Evolutionary conservation across 2,888 invertebrate genomes (phyloP).

Genomic region (Zhuqinia jingwanae): DNA sequence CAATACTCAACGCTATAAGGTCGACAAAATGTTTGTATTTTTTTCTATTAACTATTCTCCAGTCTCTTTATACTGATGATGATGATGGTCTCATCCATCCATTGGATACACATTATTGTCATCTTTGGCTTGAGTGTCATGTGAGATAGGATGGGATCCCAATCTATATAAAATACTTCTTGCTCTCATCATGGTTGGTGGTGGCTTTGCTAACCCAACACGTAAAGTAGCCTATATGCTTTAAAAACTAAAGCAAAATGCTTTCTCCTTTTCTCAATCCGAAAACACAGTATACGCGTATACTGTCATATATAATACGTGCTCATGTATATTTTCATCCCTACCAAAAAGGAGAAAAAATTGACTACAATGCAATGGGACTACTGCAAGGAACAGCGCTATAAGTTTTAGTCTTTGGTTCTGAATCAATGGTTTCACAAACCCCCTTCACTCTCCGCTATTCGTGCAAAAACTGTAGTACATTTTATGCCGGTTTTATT

Average conservation of each 20-base stretch:
- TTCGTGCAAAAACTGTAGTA: conserved; percentile 26
- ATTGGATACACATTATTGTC: too few relatives aligned
- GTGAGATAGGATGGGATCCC: not conserved
- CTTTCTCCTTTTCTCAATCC: not conserved
- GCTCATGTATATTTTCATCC: not conserved
- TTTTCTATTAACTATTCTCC: too few relatives aligned
- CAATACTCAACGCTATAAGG: too few relatives aligned
- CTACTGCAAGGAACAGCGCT: not conserved
- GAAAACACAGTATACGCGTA: not conserved
- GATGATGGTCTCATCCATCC: too few relatives aligned
- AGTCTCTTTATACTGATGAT: too few relatives aligned
- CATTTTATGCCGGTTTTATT: conserved; percentile 69
- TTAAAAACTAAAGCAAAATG: conserved; percentile 15
- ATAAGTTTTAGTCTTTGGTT: not conserved
- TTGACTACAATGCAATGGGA: not conserved
- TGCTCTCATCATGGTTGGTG: not conserved
- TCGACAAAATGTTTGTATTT: too few relatives aligned
- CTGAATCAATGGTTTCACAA: conserved; percentile 35
- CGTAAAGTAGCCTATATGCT: too few relatives aligned
- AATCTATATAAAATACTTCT: not conserved
- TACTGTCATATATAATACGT: too few relatives aligned
- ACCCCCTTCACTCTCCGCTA: not conserved
- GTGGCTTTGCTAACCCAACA: too few relatives aligned
- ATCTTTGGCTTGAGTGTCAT: not conserved
- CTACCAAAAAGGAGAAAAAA: not conserved